phyloP scores from a whole-genome alignment of 2,113 vertebrate genomes.

The Pitta sordida region DNA sequence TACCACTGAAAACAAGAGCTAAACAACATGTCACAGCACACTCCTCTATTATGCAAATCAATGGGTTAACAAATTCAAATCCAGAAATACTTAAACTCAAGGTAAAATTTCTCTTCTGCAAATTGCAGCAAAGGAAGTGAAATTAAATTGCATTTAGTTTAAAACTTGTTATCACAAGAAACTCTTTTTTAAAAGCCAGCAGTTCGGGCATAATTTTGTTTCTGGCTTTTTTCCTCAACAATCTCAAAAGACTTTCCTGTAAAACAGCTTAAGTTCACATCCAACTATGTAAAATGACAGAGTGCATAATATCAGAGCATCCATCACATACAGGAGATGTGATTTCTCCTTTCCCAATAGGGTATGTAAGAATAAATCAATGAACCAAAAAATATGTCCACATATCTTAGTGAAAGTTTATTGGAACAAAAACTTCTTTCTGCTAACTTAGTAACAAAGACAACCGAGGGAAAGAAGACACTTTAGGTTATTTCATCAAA shows the following conservation, averaged over 20 bases:
- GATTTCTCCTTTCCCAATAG: not conserved
- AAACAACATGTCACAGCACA: not conserved
- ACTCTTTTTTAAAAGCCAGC: conserved; percentile 39
- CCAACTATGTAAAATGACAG: not conserved
- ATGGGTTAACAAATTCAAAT: not conserved
- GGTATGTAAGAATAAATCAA: not conserved
- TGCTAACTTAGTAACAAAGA: not conserved
- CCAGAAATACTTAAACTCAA: conserved; percentile 8
- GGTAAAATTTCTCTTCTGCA: not conserved
- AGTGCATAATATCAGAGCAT: not conserved
- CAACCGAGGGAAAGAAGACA: not conserved
- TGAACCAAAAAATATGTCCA: not conserved
- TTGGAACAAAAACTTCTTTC: not conserved
- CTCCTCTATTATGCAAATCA: not conserved
- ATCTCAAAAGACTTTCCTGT: conserved; percentile 50
- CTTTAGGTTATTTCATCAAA: not conserved
- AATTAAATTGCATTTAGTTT: conserved; percentile 27
- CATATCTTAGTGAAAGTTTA: not conserved
- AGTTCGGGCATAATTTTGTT: conserved; percentile 52
- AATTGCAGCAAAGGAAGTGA: conserved; percentile 18
- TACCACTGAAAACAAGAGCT: not conserved
- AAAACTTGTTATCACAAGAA: conserved; percentile 64
- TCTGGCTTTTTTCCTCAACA: conserved; percentile 59
- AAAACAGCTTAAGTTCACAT: conserved; percentile 46
- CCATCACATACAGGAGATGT: not conserved